These are phyloP conservation scores for Oncorhynchus mykiss DNA, from an alignment of 2,113 vertebrate genomes.

Conservation along the genomic window DNA sequence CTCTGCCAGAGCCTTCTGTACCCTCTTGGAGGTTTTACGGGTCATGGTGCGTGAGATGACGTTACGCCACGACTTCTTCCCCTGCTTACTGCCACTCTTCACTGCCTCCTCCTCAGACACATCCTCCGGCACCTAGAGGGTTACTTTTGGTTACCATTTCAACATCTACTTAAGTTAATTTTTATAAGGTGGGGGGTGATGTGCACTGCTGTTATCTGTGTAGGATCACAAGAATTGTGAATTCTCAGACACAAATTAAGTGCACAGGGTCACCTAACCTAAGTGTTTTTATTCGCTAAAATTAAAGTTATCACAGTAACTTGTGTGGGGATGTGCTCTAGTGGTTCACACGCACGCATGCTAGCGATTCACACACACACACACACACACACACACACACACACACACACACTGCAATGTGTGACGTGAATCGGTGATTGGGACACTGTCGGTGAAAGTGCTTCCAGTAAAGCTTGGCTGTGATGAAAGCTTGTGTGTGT, in stretches of 20 bases:
- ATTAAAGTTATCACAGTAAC: too few species aligned
- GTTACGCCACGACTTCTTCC: conserved; percentile 88
- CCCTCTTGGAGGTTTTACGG: conserved; percentile 91
- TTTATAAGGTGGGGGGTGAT: too few species aligned
- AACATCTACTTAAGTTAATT: too few species aligned
- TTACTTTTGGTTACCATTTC: neutral
- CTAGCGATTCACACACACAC: too few species aligned
- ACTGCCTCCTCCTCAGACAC: conserved; percentile 64
- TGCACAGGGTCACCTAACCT: too few species aligned
- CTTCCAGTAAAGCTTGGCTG: conserved; percentile 23
- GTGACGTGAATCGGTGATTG: neutral
- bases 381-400: too few species aligned
- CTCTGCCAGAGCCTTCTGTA: conserved; percentile 85
- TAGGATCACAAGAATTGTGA: too few species aligned
- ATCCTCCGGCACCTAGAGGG: conserved; percentile 71
- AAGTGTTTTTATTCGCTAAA: too few species aligned
- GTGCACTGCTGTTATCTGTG: too few species aligned
- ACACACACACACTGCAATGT: too few species aligned
- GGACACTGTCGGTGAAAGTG: neutral
- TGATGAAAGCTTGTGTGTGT: conserved; percentile 9
- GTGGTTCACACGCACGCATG: neutral
- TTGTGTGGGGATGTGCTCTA: neutral
- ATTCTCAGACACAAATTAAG: too few species aligned
- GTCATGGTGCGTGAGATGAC: conserved; percentile 96
- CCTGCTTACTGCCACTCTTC: conserved; percentile 81